Conservation (phyloP, 2,888 invertebrate genomes). For the Cantharis lateralis region DNA sequence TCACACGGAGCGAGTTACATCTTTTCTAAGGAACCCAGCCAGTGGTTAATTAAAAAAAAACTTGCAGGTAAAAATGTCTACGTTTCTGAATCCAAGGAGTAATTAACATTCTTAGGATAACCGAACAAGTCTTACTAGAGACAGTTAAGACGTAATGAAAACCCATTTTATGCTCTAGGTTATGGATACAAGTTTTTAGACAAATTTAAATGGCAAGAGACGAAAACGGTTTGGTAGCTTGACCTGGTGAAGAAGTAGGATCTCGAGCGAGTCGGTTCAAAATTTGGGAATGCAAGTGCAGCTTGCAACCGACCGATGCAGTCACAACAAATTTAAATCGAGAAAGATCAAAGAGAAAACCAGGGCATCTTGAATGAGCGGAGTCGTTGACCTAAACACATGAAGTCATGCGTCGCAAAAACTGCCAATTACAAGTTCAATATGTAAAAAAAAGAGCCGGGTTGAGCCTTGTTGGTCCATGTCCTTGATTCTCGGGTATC, state of each 20-base stretch:
- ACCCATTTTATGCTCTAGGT: not conserved
- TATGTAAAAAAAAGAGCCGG: slow-evolving; percentile 4
- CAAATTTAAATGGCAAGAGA: not conserved
- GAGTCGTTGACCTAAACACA: slow-evolving; percentile 34
- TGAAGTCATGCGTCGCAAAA: slow-evolving; percentile 22
- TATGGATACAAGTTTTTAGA: not conserved
- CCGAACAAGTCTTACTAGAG: slow-evolving; percentile 5
- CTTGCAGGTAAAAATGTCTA: slow-evolving; percentile 2
- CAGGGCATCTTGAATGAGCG: slow-evolving; percentile 29
- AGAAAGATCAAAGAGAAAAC: slow-evolving; percentile 28
- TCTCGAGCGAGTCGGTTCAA: not conserved
- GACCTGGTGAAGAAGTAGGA: not conserved
- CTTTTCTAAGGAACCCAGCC: not conserved
- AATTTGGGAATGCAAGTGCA: not conserved
- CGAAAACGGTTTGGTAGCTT: not conserved
- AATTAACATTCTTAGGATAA: slow-evolving; percentile 22
- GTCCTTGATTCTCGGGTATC: slow-evolving; percentile 23
- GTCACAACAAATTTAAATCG: slow-evolving; percentile 19
- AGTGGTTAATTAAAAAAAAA: not conserved
- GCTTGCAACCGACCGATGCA: not conserved
- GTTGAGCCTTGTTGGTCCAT: slow-evolving; percentile 17
- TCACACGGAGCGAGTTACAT: not conserved
- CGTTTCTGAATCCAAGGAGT: slow-evolving; percentile 9
- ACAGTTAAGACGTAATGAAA: slow-evolving; percentile 9
- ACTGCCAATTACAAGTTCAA: slow-evolving; percentile 15